Evolutionary conservation across 2,797 vertebrate species (phyloP), one percentile per base, ranked within the genome.

Genomic region (Schizothorax lantsangensis): DNA sequence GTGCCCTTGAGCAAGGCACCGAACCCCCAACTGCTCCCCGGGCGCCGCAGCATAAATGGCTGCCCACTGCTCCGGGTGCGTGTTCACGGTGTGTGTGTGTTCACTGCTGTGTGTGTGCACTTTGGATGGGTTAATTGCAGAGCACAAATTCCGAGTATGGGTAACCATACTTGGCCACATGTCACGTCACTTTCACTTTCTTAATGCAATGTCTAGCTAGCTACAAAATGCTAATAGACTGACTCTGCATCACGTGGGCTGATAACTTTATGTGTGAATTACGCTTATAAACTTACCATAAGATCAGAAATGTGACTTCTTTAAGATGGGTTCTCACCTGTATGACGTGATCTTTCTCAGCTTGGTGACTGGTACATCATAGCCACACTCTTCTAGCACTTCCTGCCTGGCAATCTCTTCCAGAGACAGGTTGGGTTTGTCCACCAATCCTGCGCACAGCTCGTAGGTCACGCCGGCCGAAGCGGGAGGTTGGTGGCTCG

Each of bases 361-460:
- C 81, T 95, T 95, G 0, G 94, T 88, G 47, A 92, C 88, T 0
- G 95, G 92, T 83, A 99, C 93, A 5, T 91, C 93, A 71, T 97
- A 99, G 91, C 98, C 98, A 14, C 98, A 99, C 93, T 99, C 97
- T 90, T 99, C 97, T 93, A 97, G 94, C 47, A 97, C 91, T 89
- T 99, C 98, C 92, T 95, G 95, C 69, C 97, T 94, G 45, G 97
- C 98, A 73, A 96, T 96, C 92, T 99, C 96, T 92, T 98, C 97
- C 93, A 97, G 93, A 1, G 97, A 96, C 54, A 97, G 96, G 85
- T 95, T 88, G 0, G 97, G 96, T 91, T 98, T 97, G 95, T 99
- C 97, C 92, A 98, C 94, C 45, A 98, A 95, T 74, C 98, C 97
- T 0, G 97, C 97, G 7, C 98, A 99, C 79, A 99, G 96, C 94